Evolutionary conservation across 1,140 invertebrate species (phyloP), one percentile per base, ranked within the genome.

Genomic region (Eupristina koningsbergeri): DNA sequence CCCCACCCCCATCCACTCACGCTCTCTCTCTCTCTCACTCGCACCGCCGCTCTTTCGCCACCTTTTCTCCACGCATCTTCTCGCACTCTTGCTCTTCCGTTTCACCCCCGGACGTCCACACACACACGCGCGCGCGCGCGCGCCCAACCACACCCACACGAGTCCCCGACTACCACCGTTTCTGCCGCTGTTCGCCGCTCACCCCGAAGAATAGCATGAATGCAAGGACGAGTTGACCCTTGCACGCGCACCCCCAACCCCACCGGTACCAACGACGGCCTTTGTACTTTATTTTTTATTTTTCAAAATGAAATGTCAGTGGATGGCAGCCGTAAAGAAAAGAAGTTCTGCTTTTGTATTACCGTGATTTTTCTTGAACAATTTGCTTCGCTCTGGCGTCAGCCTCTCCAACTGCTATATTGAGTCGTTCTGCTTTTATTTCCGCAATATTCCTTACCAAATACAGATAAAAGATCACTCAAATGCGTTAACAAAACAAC

Each of bases 1-100:
- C 19, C 3, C 19, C 67, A 83, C 78, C 84, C 84, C 86, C 80
- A 80, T 86, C 87, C 84, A 84, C 86, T 64, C 53, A 11, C 74
- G n/a, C 15, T 39, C 36, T 8, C 67, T 19, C 3, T 19, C 67
- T 41, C 53, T n/a, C n/a, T n/a, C n/a, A 83, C 78, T 85, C 84
- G 87, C 80, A 80, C 86, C 87, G 85, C 85, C 86, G 47, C 53
- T 26, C 74, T 47, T 17, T 39, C 36, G 3, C 67, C 19, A 15
- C 19, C 67, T 41, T 22, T n/a, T 73, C 22, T 5, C 41, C 5
- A 0, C 41, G 17, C 29, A 36, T 69, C 64, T 69, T 15, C 29
- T 36, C 17, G 3, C 53, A 26, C 53, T 58, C 53, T 58, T 58
- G 5, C 22, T 58, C 53, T 19, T 50, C 17, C 84, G 83, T 83